phyloP scores from a whole-genome alignment of 2,113 vertebrate species.

The Cinclus cinclus region DNA sequence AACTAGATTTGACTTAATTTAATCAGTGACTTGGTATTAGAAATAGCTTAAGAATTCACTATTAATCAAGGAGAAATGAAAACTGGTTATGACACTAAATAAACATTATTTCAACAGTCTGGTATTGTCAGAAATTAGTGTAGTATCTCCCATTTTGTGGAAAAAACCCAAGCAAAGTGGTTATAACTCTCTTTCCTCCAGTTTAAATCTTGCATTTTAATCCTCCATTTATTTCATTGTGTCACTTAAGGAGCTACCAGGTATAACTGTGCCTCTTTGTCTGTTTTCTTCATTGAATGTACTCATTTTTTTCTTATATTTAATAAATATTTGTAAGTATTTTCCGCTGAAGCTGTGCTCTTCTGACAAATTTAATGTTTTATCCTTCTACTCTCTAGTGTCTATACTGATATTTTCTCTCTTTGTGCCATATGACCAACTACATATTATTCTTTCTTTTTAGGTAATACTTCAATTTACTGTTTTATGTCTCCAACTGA shows the following conservation, averaged over 20 bases:
- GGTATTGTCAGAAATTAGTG: not conserved
- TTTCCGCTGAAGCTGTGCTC: not conserved
- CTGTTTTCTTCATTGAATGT: not conserved
- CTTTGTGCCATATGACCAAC: not conserved
- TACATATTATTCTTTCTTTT: not conserved
- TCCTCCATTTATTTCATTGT: not conserved
- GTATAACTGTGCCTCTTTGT: not conserved
- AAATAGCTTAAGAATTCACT: not conserved
- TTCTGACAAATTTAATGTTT: not conserved
- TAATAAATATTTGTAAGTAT: not conserved
- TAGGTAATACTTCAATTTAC: not conserved
- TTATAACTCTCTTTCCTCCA: accelerated
- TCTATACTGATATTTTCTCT: not conserved
- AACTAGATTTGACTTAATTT: not conserved
- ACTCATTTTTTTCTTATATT: not conserved
- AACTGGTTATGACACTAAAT: not conserved
- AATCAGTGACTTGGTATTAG: not conserved
- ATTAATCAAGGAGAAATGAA: not conserved
- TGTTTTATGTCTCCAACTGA: not conserved
- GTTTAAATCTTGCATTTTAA: not conserved
- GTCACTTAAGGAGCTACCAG: not conserved
- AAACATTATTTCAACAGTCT: not conserved
- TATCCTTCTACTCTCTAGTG: not conserved
- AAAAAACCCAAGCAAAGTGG: not conserved
- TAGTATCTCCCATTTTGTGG: not conserved